Conservation (phyloP, 2,888 invertebrate species). For the Tetrapedia diversipes region DNA sequence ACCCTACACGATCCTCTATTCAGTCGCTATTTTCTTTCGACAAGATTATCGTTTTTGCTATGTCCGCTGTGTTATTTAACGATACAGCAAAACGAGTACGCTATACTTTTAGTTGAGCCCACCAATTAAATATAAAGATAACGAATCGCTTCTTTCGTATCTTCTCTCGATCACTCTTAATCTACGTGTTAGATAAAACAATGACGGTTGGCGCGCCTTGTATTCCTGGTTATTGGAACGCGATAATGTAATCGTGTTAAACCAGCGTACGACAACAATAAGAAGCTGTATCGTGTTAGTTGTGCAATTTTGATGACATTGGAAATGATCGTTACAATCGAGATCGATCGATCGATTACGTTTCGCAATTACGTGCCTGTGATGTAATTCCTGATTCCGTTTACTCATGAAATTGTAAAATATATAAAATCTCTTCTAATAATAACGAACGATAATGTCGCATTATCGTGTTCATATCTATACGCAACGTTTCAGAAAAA, state of each 20-base stretch:
- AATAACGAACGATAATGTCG: not conserved
- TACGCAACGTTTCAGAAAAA: not conserved
- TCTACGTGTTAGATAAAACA: no score
- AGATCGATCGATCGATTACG: slow-evolving; percentile 34
- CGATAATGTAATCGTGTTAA: slow-evolving; percentile 57
- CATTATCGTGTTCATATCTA: not conserved
- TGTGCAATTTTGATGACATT: slow-evolving; percentile 46
- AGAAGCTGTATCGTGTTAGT: slow-evolving; percentile 8
- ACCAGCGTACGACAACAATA: slow-evolving; percentile 34
- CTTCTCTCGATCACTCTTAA: no score
- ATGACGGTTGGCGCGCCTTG: no score
- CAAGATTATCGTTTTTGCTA: slow-evolving; percentile 18
- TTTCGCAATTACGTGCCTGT: slow-evolving; percentile 18
- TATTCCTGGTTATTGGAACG: slow-evolving; percentile 50
- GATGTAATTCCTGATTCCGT: not conserved
- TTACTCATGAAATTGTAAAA: not conserved
- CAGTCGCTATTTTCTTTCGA: not conserved
- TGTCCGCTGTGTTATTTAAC: not conserved
- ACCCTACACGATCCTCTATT: not conserved
- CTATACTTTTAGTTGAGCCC: no score
- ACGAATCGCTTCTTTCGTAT: not conserved
- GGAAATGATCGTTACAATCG: slow-evolving; percentile 48
- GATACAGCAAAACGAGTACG: not conserved
- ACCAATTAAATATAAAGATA: not conserved
- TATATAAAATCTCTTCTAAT: not conserved